Base-by-base conservation (phyloP, 1,140 invertebrate genomes). In the Coelopa frigida region DNA sequence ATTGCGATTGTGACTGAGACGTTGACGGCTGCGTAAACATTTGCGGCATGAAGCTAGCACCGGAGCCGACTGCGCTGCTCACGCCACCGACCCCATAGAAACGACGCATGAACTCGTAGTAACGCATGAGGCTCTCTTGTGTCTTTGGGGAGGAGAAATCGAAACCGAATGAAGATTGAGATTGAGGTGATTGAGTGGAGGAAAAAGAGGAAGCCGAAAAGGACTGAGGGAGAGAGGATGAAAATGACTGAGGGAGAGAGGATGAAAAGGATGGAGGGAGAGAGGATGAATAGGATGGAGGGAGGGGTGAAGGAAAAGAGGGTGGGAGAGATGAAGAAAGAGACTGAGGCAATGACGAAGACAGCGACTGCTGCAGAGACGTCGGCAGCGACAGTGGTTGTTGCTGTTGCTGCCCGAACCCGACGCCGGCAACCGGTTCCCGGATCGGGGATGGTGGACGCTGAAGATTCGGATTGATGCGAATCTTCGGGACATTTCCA, bases 91-190 rank as follows among this genome's bases (percentile, higher is more conserved):
- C 58, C 29, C 54, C 49, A 54, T 67, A 67, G 44, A 67, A 63
- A 15, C 60, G 58, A 31, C 60, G 37, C 62, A 67, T 66, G 23
- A 67, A 63, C 46, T 67, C 60, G 42, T 67, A 67, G 41, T 67
- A 67, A 20, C 57, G 50, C 20, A 67, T 43, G 5, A 67, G 53
- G 59, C 59, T 67, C 18, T 64, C 63, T 14, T 50, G 63, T 26
- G 63, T 61, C 52, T 62, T 64, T 2, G 62, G 39, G 42, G 60
- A 50, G 50, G 65, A 50, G 44, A 56, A 43, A 33, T 66, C 59
- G 17, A 62, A 49, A 43, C 45, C 22, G n/a, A n/a, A 36, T 36
- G 7, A 39, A 8, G 10, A 5, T 17, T n/a, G n/a, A n/a, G n/a
- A n/a, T n/a, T n/a, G n/a, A n/a, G n/a, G n/a, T n/a, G n/a, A n/a